Evolutionary conservation across 1,140 invertebrate species (phyloP).

Genomic region (Akabosia matsudoensis): DNA sequence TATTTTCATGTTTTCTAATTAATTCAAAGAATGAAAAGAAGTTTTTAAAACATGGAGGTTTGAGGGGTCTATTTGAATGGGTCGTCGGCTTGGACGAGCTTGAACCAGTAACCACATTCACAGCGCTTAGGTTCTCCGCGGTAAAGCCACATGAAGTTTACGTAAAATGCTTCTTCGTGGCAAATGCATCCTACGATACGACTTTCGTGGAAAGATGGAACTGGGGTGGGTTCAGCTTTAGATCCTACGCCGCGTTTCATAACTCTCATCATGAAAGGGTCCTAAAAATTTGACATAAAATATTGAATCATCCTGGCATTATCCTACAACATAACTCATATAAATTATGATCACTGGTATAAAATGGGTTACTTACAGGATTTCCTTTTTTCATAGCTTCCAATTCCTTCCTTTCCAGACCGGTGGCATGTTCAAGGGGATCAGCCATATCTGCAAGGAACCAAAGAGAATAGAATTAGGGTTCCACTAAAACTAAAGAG

Average conservation of each 20-base stretch:
- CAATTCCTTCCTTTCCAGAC: conserved; percentile 84
- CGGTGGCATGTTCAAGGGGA: conserved; percentile 86
- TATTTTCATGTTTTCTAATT: background rate
- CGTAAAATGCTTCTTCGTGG: conserved; percentile 80
- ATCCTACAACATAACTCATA: conserved; percentile 6
- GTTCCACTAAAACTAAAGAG: too few relatives aligned
- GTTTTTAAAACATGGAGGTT: background rate
- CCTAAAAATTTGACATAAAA: too few relatives aligned
- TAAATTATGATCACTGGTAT: background rate
- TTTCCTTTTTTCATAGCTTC: conserved; percentile 79
- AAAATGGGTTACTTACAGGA: conserved; percentile 59
- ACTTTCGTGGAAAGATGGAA: conserved; percentile 82
- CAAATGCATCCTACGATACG: conserved; percentile 94
- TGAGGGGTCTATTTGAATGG: conserved; percentile 43
- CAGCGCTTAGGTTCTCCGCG: conserved; percentile 83
- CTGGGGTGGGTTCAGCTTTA: conserved; percentile 78
- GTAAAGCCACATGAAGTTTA: conserved; percentile 94
- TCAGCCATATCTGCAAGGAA: conserved; percentile 68
- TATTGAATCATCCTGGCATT: conserved; percentile 35
- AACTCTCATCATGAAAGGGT: conserved; percentile 83
- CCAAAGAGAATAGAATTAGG: too few relatives aligned
- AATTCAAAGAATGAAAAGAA: conserved; percentile 6
- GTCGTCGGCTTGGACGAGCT: conserved; percentile 66
- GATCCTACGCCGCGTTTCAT: conserved; percentile 76
- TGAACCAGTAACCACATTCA: conserved; percentile 95